Evolutionary conservation across 1,140 invertebrate genomes (phyloP), one percentile per base, ranked within the genome.

Genomic region (Bombus terrestris): DNA sequence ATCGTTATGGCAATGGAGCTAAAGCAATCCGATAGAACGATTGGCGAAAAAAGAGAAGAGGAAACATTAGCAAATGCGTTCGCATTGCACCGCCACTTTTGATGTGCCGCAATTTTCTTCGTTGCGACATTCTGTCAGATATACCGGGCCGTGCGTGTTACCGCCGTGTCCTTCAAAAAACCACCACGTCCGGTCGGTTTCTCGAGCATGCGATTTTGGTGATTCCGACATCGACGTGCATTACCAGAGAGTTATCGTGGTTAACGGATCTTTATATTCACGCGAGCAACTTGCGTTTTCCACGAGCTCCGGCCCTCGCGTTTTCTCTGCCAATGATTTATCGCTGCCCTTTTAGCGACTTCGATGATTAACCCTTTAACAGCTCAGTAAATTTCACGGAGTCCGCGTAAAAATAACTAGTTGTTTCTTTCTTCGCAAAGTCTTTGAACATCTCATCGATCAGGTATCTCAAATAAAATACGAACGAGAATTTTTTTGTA

Each of bases 141-240:
- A 88, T 86, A 78, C 28, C 41, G n/a, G 79, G 59, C 59, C 72
- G 85, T 86, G 80, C 80, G 80, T 83, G 79, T 59, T 75, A 43
- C 62, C 57, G n/a, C 35, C n/a, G 66, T 76, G 87, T 75, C 87
- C 88, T 89, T 89, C 84, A 18, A 76, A 87, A 89, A 89, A 87
- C 85, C 81, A 71, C 85, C 81, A 35, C 86, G 74, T 90, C 89
- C 89, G 89, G 81, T 89, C 69, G 88, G 85, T 90, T 90, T 87
- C 85, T 81, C 89, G 88, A 84, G 66, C 77, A 73, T 82, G 88
- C 85, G 88, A 89, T 89, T 81, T 87, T 75, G 81, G n/a, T 85
- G 89, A 89, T 86, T 89, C 74, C 78, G 10, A 59, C 83, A 80
- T 53, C 53, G 39, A 15, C 69, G 69, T 39, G 62, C 39, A 39